A percentile compares a stretch with the other conserved stretches of the same genome.
Conservation (phyloP, 2,888 invertebrate species). For the Periphyllus acericola region DNA sequence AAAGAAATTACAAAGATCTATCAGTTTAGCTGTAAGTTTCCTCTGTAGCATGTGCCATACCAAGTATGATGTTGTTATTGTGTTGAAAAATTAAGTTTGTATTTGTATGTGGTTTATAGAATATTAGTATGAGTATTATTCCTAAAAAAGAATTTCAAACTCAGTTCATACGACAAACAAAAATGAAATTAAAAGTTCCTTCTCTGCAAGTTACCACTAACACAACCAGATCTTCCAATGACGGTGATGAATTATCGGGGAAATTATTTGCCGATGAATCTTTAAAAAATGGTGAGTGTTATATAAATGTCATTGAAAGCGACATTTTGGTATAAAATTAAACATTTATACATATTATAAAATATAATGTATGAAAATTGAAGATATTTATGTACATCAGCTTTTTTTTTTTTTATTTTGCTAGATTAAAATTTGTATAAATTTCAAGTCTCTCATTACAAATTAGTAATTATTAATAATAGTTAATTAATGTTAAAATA, state of each 20-base stretch:
- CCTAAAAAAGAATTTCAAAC: slow-evolving; percentile 58
- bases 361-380: too few species aligned
- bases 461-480: not conserved
- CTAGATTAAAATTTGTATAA: not conserved
- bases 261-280: slow-evolving; percentile 55
- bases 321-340: not conserved
- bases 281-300: slow-evolving; percentile 48
- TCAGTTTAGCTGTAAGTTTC: slow-evolving; percentile 53
- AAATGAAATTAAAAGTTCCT: slow-evolving; percentile 56
- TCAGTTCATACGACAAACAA: slow-evolving; percentile 41
- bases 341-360: not conserved
- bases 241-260: slow-evolving; percentile 54
- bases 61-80: not conserved
- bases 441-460: not conserved
- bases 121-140: slow-evolving; percentile 51
- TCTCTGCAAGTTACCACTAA: slow-evolving; percentile 51
- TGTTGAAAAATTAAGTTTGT: slow-evolving; percentile 44
- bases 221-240: slow-evolving; percentile 51
- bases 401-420: not conserved
- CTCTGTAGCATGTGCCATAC: not conserved
- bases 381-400: too few species aligned
- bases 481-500: not conserved
- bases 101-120: slow-evolving; percentile 54
- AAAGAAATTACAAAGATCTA: slow-evolving; percentile 43
- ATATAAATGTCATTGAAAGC: not conserved